phyloP scores from a whole-genome alignment of 2,888 invertebrate genomes.

The Embidobia sp. region DNA sequence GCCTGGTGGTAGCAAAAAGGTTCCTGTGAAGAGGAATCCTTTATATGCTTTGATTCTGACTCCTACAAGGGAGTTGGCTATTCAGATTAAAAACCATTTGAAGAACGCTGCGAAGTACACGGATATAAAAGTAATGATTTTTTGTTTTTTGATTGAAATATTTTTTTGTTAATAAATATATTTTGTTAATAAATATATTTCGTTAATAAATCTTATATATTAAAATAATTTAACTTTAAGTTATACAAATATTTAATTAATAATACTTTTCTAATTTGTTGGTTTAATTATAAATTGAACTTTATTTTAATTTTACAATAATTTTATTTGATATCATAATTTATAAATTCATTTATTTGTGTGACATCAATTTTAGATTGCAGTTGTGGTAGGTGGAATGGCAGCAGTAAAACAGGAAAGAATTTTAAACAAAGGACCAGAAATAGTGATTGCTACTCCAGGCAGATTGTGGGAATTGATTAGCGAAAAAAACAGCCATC shows the following conservation, averaged over 20 bases:
- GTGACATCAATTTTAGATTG: constrained; percentile 83
- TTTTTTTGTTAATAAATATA: no score
- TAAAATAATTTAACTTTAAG: no score
- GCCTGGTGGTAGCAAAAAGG: constrained; percentile 72
- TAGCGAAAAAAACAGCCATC: constrained; percentile 88
- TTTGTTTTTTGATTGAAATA: no score
- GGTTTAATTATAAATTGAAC: neutral
- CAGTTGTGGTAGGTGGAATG: constrained; percentile 96
- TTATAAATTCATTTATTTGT: no score
- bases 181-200: no score
- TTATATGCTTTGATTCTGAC: constrained; percentile 94
- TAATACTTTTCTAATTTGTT: no score
- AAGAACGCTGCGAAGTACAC: constrained; percentile 90
- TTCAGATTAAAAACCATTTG: constrained; percentile 95
- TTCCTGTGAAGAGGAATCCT: constrained; percentile 82
- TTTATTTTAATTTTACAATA: constrained; percentile 2
- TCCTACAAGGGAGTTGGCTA: constrained; percentile 97
- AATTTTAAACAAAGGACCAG: constrained; percentile 90
- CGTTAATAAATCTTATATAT: no score
- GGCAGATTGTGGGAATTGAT: constrained; percentile 98
- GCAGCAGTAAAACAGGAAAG: constrained; percentile 96
- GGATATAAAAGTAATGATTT: no score
- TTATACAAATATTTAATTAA: no score
- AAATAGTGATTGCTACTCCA: constrained; percentile 98
- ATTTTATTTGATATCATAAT: no score